These are phyloP conservation scores for Empis livida DNA, from an alignment of 2,888 invertebrate genomes.

Conservation along the genomic window DNA sequence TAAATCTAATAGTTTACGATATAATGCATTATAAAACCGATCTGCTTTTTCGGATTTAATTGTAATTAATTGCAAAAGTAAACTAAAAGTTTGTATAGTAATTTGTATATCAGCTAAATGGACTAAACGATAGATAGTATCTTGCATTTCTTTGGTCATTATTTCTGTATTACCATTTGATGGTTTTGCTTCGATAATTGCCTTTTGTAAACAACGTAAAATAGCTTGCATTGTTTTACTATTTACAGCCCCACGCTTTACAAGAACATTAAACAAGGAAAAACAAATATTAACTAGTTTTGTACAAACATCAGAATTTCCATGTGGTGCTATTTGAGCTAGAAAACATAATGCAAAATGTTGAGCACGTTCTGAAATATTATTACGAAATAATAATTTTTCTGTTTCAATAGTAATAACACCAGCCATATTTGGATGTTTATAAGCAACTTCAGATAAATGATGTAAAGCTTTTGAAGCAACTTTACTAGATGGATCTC, in stretches of 20 bases:
- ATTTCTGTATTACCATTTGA: constrained; percentile 24
- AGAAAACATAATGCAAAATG: constrained; percentile 90
- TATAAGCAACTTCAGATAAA: constrained; percentile 63
- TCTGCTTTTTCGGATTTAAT: constrained; percentile 30
- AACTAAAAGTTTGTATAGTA: constrained; percentile 38
- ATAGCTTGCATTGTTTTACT: constrained; percentile 73
- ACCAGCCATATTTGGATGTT: constrained; percentile 85
- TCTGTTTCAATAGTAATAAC: constrained; percentile 82
- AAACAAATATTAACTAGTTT: constrained; percentile 86
- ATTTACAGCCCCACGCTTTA: constrained; percentile 62
- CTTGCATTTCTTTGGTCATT: constrained; percentile 33
- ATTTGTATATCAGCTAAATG: constrained; percentile 66
- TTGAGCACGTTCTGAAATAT: constrained; percentile 74
- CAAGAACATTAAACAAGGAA: constrained; percentile 84
- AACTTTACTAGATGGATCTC: constrained; percentile 71
- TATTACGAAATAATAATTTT: constrained; percentile 75
- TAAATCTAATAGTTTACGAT: constrained; percentile 70
- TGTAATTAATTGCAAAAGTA: constrained; percentile 28
- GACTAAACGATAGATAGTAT: constrained; percentile 69
- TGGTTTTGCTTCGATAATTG: constrained; percentile 35
- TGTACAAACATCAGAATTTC: constrained; percentile 66
- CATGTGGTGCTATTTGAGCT: constrained; percentile 62
- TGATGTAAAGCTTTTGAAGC: constrained; percentile 81
- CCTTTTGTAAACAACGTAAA: constrained; percentile 68
- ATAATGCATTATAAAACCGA: constrained; percentile 73